A percentile compares a stretch with the other conserved stretches of the same genome.
These are phyloP conservation scores for Lacanobia oleracea DNA, from an alignment of 2,888 invertebrate species.

Conservation along the genomic window DNA sequence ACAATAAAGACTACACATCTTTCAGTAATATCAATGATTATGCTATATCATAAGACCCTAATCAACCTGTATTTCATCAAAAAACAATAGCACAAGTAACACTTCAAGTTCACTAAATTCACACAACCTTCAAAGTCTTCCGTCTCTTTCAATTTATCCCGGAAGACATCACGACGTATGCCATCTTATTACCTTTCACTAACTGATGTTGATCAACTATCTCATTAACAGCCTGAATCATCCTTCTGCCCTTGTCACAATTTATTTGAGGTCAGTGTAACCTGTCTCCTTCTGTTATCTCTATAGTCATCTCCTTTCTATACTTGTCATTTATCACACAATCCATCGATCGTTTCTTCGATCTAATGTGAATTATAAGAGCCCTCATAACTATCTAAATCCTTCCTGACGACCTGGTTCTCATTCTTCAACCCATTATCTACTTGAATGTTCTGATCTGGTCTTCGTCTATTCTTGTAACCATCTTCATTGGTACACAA, in stretches of 20 bases:
- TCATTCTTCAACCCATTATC: not conserved
- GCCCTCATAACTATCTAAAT: no score
- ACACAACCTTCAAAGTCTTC: not conserved
- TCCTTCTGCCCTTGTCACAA: not conserved
- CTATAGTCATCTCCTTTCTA: not conserved
- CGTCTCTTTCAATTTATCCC: conserved; percentile 11
- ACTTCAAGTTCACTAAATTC: not conserved
- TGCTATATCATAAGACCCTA: no score
- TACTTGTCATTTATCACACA: not conserved
- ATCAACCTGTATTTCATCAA: no score
- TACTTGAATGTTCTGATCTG: no score
- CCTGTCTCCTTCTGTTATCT: not conserved
- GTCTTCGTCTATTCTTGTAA: no score
- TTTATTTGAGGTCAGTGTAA: not conserved
- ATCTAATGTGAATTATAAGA: no score
- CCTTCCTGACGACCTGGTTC: no score
- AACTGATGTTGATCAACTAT: conserved; percentile 21
- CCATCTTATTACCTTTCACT: not conserved
- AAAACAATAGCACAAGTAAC: no score
- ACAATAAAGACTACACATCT: no score
- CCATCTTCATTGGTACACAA: no score
- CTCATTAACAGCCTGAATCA: conserved; percentile 5
- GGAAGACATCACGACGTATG: conserved; percentile 4
- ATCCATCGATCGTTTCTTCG: not conserved
- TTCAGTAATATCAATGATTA: no score